Base-by-base conservation (phyloP, 2,888 invertebrate species). In the Temnothorax ravouxi region DNA sequence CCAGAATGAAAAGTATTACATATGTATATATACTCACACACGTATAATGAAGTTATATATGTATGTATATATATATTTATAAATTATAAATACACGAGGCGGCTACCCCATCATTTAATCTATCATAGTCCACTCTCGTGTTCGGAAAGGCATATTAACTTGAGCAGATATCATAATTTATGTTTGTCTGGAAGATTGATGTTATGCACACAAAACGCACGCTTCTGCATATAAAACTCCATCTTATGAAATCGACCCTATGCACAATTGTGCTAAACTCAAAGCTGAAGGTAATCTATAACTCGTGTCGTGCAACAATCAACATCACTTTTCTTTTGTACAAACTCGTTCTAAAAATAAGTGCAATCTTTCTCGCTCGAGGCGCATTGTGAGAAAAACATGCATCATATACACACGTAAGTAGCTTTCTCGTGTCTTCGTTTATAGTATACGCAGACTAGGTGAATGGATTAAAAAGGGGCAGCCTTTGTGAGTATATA, bases 401-500 rank as follows among this genome's bases (percentile, higher is more conserved):
- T 69, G 67, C 61, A 52, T 84, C 44, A 74, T 61, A 72, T 59
- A 74, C 83, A 74, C 66, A 67, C 18, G 18, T 75, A 88, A 87
- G 80, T 77, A 69, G 84, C 29, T 62, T 67, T 82, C 13, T 75
- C 66, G 74, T 88, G 86, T 88, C 88, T 88, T 89, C 85, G 85
- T 59, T 88, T 77, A 84, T 84, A 88, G 76, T 81, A 89, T 34
- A 86, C 72, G 84, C 54, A 89, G 89, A 90, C 88, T 87, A 87
- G 47, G 71, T 87, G 86, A 87, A 85, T 84, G 84, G 86, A 88
- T 86, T 87, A 91, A 90, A 88, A 90, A 87, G 86, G 87, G 89
- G 88, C 84, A 90, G 87, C 89, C 87, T 84, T 89, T 85, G 66
- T 87, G 89, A 90, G 87, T 89, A 88, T 90, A 87, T 90, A 90